Evolutionary conservation across 1,140 invertebrate species (phyloP).

Genomic region (Laupala kohalensis): DNA sequence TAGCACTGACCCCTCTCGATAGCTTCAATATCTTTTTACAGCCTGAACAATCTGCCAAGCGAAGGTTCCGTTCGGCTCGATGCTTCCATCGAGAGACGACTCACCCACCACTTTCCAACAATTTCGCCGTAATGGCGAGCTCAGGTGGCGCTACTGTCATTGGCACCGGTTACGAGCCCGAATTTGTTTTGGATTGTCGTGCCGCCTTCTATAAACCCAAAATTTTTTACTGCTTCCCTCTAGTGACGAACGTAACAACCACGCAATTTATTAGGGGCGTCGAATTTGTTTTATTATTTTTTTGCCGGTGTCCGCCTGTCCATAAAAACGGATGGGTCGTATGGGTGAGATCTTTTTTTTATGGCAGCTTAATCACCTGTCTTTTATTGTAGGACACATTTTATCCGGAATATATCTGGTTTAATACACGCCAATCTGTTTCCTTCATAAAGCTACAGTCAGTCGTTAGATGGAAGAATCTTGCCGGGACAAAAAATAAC

Average conservation of each 20-base stretch:
- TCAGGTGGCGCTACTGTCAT: background rate
- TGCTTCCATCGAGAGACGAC: no score
- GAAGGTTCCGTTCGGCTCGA: no score
- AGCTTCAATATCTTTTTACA: no score
- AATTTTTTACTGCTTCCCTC: background rate
- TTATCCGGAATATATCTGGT: background rate
- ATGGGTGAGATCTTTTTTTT: background rate
- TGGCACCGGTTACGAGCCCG: background rate
- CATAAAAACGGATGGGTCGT: background rate
- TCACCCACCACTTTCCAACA: background rate
- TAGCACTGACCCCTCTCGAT: no score
- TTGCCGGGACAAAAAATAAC: background rate
- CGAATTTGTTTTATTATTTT: background rate
- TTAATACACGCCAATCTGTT: background rate
- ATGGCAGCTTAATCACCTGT: background rate
- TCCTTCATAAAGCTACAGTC: background rate
- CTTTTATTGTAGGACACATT: background rate
- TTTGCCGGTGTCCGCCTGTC: background rate
- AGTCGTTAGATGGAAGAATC: background rate
- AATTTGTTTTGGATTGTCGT: background rate
- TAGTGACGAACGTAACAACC: background rate
- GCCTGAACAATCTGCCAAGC: no score
- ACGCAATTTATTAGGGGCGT: background rate
- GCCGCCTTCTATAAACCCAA: background rate
- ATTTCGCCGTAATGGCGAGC: background rate